Evolutionary conservation across 2,797 vertebrate genomes (phyloP).

Genomic region (Danionella dracula): DNA sequence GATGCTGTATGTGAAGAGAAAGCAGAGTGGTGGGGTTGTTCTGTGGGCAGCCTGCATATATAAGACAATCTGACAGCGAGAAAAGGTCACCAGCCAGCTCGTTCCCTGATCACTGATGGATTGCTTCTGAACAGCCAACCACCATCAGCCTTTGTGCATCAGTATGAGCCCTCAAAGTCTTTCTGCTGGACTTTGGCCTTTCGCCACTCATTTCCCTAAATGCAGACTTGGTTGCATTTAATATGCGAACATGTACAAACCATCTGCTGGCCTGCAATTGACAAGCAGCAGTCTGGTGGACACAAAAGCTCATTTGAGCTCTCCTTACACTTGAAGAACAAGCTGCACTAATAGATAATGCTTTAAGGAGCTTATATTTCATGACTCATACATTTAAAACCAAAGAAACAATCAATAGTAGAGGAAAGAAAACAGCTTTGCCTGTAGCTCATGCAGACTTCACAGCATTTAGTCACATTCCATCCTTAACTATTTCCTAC

Average conservation of each 20-base stretch:
- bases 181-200: slow-evolving; percentile 24
- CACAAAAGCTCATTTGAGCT: slow-evolving; percentile 39
- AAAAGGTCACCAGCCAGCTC: slow-evolving; percentile 49
- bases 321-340: slow-evolving; percentile 15
- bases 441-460: not conserved
- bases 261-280: slow-evolving; percentile 61
- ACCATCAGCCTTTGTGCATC: not conserved
- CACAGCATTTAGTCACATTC: slow-evolving; percentile 8
- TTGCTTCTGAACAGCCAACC: slow-evolving; percentile 20
- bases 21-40: slow-evolving; percentile 1
- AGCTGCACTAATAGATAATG: slow-evolving; percentile 59
- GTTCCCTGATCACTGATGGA: slow-evolving; percentile 41
- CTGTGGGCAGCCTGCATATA: slow-evolving; percentile 9
- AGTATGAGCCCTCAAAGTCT: not conserved
- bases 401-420: slow-evolving; percentile 36
- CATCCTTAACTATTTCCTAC: slow-evolving; percentile 34
- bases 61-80: slow-evolving; percentile 40
- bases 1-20: not conserved
- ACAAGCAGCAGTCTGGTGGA: slow-evolving; percentile 34
- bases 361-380: slow-evolving; percentile 71
- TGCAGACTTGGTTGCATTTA: slow-evolving; percentile 56
- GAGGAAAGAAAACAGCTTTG: slow-evolving; percentile 1
- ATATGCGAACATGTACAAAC: slow-evolving; percentile 65
- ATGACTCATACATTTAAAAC: slow-evolving; percentile 66
- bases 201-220: slow-evolving; percentile 28